Conservation (phyloP, 2,113 vertebrate genomes). For the Microcebus murinus region DNA sequence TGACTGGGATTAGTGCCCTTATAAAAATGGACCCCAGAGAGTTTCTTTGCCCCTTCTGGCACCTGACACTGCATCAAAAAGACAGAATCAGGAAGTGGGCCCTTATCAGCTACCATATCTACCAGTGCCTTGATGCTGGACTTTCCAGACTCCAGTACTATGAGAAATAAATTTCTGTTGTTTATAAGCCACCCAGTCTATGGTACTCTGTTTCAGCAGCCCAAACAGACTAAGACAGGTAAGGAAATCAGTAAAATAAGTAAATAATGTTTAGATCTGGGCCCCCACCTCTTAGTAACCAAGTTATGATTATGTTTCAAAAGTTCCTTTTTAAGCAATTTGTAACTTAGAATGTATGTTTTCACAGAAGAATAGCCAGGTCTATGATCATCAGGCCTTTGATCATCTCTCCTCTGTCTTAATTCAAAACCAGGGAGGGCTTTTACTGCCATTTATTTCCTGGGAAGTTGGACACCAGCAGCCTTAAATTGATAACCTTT, state of each 20-base stretch:
- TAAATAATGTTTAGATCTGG: background rate
- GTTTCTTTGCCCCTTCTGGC: background rate
- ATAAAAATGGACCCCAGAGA: background rate
- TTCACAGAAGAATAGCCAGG: background rate
- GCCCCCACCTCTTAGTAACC: background rate
- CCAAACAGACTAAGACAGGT: background rate
- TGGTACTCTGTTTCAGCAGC: background rate
- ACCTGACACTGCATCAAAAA: background rate
- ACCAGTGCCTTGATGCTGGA: background rate
- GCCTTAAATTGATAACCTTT: background rate
- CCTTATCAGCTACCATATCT: background rate
- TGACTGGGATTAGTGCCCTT: background rate
- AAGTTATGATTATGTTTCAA: background rate
- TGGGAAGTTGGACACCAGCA: background rate
- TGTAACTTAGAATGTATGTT: background rate
- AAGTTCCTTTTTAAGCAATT: background rate
- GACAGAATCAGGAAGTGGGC: background rate
- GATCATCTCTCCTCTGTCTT: background rate
- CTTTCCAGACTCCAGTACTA: background rate
- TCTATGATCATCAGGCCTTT: background rate
- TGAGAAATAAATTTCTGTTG: background rate
- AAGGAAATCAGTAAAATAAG: background rate
- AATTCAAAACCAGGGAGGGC: background rate
- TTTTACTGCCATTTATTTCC: background rate
- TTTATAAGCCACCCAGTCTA: too few species aligned